A percentile compares a stretch with the other conserved stretches of the same genome.
Conservation (phyloP, 2,888 invertebrate genomes). For the Mantis religiosa region DNA sequence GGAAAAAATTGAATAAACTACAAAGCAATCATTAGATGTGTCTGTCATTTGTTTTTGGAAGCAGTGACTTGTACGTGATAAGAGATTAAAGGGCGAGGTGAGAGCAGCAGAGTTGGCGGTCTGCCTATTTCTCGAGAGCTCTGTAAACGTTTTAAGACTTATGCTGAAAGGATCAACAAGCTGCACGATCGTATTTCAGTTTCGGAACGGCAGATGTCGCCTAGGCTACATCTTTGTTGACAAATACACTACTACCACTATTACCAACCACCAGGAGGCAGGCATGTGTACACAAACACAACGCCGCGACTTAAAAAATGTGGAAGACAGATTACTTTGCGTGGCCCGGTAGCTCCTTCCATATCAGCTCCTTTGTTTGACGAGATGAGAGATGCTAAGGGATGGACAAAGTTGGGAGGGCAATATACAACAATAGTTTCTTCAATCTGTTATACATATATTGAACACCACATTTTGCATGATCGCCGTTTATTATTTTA, state of each 20-base stretch:
- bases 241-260: conserved; percentile 19
- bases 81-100: neutral
- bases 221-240: conserved; percentile 18
- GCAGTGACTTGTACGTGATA: neutral
- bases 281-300: conserved; percentile 13
- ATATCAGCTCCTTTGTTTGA: conserved; percentile 9
- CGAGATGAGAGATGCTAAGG: neutral
- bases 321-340: conserved; percentile 39
- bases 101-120: neutral
- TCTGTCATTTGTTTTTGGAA: too few relatives aligned
- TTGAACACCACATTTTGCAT: too few relatives aligned
- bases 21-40: too few relatives aligned
- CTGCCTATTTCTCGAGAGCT: conserved; percentile 28
- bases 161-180: conserved; percentile 29
- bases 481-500: too few relatives aligned
- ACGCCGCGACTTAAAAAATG: conserved; percentile 34
- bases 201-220: neutral
- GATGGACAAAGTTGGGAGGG: neutral
- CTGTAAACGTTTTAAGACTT: conserved; percentile 32
- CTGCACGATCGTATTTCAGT: conserved; percentile 22
- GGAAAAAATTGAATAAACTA: too few relatives aligned
- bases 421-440: too few relatives aligned
- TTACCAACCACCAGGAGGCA: conserved; percentile 3
- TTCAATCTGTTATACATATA: too few relatives aligned
- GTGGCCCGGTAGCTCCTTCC: conserved; percentile 24